A percentile compares a stretch with the other conserved stretches of the same genome.
These are phyloP conservation scores for Wiebesia pumilae DNA, from an alignment of 1,140 invertebrate species.

Conservation along the genomic window DNA sequence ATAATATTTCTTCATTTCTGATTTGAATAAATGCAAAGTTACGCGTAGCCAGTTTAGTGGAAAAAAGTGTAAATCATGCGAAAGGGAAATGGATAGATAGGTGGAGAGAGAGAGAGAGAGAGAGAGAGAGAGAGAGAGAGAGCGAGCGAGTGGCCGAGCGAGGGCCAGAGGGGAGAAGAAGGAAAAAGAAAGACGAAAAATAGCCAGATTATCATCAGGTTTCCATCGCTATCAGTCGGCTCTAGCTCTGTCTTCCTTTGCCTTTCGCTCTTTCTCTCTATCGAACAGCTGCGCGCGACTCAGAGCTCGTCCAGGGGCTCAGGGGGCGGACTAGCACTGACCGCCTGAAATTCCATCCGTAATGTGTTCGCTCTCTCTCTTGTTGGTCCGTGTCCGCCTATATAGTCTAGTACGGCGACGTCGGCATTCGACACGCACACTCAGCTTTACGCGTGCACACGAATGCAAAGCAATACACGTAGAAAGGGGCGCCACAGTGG, in stretches of 20 bases:
- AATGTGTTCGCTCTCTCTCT: not conserved
- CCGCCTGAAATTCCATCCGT: constrained; percentile 50
- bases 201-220: constrained; percentile 32
- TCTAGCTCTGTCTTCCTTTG: not conserved
- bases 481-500: constrained; percentile 9
- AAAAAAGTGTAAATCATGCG: constrained; percentile 16
- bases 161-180: not conserved
- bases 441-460: not conserved
- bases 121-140: not conserved
- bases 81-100: not conserved
- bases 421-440: not conserved
- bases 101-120: not conserved
- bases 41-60: too few relatives aligned
- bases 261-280: constrained; percentile 27
- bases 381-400: not conserved
- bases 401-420: not conserved
- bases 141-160: not conserved
- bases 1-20: not conserved
- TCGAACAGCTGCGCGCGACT: constrained; percentile 25
- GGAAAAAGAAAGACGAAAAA: constrained; percentile 31
- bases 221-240: constrained; percentile 34
- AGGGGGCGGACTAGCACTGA: constrained; percentile 35
- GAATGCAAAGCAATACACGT: constrained; percentile 8
- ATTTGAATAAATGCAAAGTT: constrained; percentile 30
- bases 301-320: constrained; percentile 21